phyloP scores from a whole-genome alignment of 2,888 invertebrate species.

The Ochropleura plecta region DNA sequence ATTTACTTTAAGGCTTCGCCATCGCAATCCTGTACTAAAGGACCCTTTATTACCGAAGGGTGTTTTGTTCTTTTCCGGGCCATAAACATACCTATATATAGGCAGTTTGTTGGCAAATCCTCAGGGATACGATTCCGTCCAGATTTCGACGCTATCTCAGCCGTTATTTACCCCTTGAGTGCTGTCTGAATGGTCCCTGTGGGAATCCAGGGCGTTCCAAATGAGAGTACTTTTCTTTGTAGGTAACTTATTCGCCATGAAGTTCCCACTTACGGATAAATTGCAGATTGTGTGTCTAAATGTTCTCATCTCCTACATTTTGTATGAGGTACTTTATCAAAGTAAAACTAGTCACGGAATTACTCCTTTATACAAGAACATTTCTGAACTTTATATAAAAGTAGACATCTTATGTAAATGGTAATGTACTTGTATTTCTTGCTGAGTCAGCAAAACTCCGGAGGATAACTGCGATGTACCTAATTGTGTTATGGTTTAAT shows the following conservation, averaged over 20 bases:
- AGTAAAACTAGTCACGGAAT: neutral
- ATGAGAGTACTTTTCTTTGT: conserved; percentile 44
- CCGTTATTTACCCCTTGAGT: conserved; percentile 55
- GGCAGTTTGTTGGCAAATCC: conserved; percentile 19
- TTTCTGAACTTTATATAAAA: neutral
- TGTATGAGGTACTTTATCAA: conserved; percentile 3
- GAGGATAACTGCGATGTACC: neutral
- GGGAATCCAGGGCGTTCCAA: conserved; percentile 32
- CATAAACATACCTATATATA: conserved; percentile 16
- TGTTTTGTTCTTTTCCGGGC: conserved; percentile 11
- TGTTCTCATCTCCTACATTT: conserved; percentile 36
- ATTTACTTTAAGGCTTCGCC: conserved; percentile 24
- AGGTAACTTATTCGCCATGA: conserved; percentile 37
- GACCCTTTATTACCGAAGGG: neutral
- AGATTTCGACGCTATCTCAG: conserved; percentile 42
- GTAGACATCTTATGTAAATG: neutral
- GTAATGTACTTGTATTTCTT: neutral
- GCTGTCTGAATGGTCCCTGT: conserved; percentile 15
- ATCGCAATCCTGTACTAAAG: conserved; percentile 19
- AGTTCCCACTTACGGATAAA: conserved; percentile 24
- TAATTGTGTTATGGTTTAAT: neutral
- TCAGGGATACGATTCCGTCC: conserved; percentile 28
- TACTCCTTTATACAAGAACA: neutral
- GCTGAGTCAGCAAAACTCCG: neutral
- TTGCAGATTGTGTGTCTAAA: conserved; percentile 27